phyloP scores from a whole-genome alignment of 2,113 vertebrate species.

The Xyrauchen texanus region DNA sequence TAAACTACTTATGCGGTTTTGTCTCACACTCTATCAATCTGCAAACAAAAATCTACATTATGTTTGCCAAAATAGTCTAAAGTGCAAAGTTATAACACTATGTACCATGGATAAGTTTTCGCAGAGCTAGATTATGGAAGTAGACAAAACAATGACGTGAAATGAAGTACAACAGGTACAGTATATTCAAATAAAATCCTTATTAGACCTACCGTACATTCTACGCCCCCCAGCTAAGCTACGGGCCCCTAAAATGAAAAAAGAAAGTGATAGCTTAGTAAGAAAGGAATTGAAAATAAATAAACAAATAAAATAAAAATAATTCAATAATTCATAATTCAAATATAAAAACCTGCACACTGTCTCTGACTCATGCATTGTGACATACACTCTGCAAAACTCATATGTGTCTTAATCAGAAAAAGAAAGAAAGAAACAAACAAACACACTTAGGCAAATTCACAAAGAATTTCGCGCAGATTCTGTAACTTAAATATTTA shows the following conservation, averaged over 20 bases:
- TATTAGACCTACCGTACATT: constrained; percentile 81
- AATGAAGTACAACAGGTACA: constrained; percentile 63
- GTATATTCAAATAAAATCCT: constrained; percentile 61
- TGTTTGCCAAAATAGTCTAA: background rate
- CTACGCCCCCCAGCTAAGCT: constrained; percentile 79
- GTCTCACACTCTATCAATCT: too few relatives aligned
- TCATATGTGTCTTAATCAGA: constrained; percentile 1
- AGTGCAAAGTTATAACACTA: background rate
- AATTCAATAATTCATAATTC: constrained; percentile 37
- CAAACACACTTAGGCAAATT: constrained; percentile 32
- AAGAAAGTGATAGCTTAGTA: constrained; percentile 70
- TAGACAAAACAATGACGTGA: constrained; percentile 69
- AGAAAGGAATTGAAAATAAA: constrained; percentile 61
- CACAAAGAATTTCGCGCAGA: constrained; percentile 3
- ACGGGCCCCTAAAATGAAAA: constrained; percentile 74
- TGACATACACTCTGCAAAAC: background rate
- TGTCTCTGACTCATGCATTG: constrained; percentile 60
- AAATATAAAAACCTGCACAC: constrained; percentile 48
- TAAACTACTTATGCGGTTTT: too few relatives aligned
- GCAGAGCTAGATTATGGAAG: constrained; percentile 52
- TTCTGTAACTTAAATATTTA: too few relatives aligned
- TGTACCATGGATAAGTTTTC: background rate
- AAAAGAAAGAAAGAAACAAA: constrained; percentile 13
- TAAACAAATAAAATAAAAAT: background rate
- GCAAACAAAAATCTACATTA: background rate